Base-by-base conservation (phyloP, 2,888 invertebrate genomes). In the Pimpla rufipes region DNA sequence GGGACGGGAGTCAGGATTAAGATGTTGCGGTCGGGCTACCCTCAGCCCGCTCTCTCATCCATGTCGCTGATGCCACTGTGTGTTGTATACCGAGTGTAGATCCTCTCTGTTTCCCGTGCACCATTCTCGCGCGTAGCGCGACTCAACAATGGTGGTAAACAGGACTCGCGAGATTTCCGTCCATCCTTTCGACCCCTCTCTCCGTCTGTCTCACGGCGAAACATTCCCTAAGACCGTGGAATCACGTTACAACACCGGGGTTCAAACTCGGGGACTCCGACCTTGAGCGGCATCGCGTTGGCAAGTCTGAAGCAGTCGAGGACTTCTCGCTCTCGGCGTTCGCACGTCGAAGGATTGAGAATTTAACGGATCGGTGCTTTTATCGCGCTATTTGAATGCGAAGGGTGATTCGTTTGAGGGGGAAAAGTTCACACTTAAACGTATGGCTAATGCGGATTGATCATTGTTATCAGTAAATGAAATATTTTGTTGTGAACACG, bases 1-100 rank as follows among this genome's bases (percentile, higher is more conserved):
- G 70, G 76, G 76, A 81, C 67, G 59, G 47, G 64, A 76, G 70
- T 81, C 64, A 42, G 81, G 81, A 81, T 81, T 81, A 81, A 81
- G 76, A 76, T 76, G 76, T 70, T 77, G 81, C 55, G 77, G 81
- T 76, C 42, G 23, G 59, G 47, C 21, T 62, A 57, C 68, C 50
- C 52, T 57, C 70, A n/a, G 40, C 5, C 23, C 11, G 55, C 4
- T 55, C 59, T 73, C 71, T 73, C 71, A 18, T 68, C 68, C 57
- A 45, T 57, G 42, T 55, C 29, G 45, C 37, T 55, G 16, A 21
- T 35, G 68, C 45, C 29, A 23, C 29, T 47, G 57, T 45, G 59
- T 73, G 23, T 42, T n/a, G 16, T 42, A 21, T 35, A 18, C 45
- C 29, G 29, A 23, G 71, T 59, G 29, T 62, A 11, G 21, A 59